Evolutionary conservation across 2,113 vertebrate genomes (phyloP).

Genomic region (Dolichotis patagonum): DNA sequence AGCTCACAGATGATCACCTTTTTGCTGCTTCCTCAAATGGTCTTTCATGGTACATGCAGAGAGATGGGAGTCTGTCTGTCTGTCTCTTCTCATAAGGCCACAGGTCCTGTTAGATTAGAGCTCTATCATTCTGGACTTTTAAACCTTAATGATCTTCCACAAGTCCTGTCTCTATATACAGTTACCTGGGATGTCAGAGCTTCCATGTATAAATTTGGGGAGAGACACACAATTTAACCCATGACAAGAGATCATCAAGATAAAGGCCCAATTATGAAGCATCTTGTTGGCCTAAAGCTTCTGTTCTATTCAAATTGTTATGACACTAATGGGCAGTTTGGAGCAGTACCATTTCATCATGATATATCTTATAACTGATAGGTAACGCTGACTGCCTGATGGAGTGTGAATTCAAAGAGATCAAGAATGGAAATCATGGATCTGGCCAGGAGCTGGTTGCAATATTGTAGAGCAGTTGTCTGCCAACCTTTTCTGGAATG

Average conservation of each 20-base stretch:
- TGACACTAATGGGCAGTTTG: neutral
- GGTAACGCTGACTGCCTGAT: neutral
- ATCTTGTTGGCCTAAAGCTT: neutral
- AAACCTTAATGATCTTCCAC: neutral
- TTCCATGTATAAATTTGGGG: neutral
- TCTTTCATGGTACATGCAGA: neutral
- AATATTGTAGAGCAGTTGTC: neutral
- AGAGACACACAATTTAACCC: neutral
- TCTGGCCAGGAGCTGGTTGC: neutral
- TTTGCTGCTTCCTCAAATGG: neutral
- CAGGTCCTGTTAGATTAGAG: neutral
- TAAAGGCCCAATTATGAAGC: neutral
- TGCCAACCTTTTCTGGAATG: neutral
- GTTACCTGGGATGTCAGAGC: neutral
- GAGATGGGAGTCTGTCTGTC: too few relatives aligned
- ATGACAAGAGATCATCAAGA: neutral
- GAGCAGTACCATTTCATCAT: neutral
- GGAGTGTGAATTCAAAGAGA: neutral
- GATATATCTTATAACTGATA: neutral
- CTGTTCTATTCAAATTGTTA: neutral
- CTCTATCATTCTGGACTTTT: neutral
- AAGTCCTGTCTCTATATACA: neutral
- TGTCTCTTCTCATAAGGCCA: neutral
- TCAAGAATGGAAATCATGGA: neutral
- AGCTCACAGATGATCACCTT: too few relatives aligned